Conservation (phyloP, 2,797 vertebrate genomes). For the Iguana delicatissima region DNA sequence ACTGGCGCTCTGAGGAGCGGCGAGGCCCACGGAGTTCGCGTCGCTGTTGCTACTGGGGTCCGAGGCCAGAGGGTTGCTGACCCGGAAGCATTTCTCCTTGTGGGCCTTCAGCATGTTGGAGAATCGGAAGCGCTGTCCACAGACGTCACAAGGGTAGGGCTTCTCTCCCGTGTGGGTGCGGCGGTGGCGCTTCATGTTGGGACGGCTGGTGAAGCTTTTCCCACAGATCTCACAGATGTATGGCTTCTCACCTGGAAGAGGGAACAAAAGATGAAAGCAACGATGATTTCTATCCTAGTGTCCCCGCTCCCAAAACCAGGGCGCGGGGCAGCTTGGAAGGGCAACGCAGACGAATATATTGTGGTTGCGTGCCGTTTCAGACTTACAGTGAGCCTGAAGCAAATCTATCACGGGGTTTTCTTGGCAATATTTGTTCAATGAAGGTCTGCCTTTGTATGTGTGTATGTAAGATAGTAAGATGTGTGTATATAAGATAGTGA, state of each 20-base stretch:
- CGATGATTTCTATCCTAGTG: no score
- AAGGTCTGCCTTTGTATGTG: no score
- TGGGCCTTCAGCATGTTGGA: slow-evolving; percentile 99
- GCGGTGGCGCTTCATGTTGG: slow-evolving; percentile 98
- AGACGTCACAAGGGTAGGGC: slow-evolving; percentile 94
- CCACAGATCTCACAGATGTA: slow-evolving; percentile 98
- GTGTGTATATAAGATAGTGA: no score
- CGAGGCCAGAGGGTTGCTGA: slow-evolving; percentile 85
- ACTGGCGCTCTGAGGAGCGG: slow-evolving; percentile 67
- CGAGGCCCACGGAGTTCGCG: slow-evolving; percentile 50
- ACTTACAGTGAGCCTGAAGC: no score
- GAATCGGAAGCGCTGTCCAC: slow-evolving; percentile 95
- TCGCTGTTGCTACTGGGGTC: slow-evolving; percentile 65
- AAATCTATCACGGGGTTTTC: no score
- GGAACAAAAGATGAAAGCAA: no score
- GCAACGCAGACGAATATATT: no score
- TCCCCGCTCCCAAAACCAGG: no score
- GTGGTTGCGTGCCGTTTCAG: no score
- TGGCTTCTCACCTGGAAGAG: slow-evolving; percentile 90
- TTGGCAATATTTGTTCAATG: no score
- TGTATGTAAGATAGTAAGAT: no score
- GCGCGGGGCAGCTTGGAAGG: no score
- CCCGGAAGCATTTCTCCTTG: slow-evolving; percentile 94
- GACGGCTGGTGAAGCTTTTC: slow-evolving; percentile 97
- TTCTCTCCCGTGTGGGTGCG: slow-evolving; percentile 97